phyloP scores from a whole-genome alignment of 2,888 invertebrate genomes.

The Papilio demoleus region DNA sequence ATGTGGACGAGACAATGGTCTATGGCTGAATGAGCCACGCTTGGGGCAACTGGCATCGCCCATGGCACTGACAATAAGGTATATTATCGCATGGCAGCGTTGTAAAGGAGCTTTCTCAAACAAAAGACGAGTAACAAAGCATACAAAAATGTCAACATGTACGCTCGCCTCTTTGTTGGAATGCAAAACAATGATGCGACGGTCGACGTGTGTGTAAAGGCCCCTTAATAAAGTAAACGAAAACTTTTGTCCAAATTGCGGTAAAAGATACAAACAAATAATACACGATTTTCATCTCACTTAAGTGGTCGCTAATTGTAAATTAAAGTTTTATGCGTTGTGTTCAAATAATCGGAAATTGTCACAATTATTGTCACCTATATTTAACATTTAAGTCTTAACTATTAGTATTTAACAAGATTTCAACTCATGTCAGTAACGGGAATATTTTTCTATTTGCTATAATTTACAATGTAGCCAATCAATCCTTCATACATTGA shows the following conservation, averaged over 20 bases:
- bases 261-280: conserved; percentile 17
- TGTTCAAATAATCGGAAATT: no score
- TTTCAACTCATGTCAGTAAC: no score
- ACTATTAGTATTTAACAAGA: no score
- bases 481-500: no score
- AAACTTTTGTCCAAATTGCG: conserved; percentile 30
- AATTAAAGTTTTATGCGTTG: no score
- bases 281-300: not conserved
- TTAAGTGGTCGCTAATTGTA: not conserved
- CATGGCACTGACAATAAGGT: conserved; percentile 55
- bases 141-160: conserved; percentile 76
- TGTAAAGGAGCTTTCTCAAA: conserved; percentile 66
- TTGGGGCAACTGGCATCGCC: conserved; percentile 39
- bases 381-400: no score
- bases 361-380: no score
- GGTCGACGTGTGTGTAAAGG: conserved; percentile 40
- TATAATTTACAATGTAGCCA: no score
- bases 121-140: conserved; percentile 70
- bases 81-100: conserved; percentile 59
- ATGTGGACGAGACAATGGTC: conserved; percentile 36
- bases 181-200: conserved; percentile 48
- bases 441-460: no score
- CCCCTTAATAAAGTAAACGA: conserved; percentile 35
- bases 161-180: conserved; percentile 52
- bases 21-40: conserved; percentile 28